These are phyloP conservation scores for Xerus rutilus DNA, from an alignment of 2,797 vertebrate species.

Conservation along the genomic window DNA sequence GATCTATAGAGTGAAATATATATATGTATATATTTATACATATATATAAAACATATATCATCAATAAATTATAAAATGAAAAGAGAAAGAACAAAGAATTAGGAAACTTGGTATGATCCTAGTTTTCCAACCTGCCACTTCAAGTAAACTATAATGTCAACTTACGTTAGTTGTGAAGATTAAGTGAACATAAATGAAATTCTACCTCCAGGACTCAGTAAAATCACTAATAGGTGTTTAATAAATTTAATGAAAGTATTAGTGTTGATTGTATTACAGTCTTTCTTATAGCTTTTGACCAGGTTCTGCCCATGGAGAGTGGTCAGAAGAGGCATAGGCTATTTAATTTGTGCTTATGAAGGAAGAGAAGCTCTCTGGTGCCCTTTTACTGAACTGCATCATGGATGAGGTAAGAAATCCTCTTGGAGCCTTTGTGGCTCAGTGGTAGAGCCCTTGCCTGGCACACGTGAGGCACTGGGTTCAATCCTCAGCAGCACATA, in stretches of 20 bases:
- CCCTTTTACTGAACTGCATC: no score
- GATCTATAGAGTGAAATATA: no score
- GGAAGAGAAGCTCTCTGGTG: not conserved
- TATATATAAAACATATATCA: not conserved
- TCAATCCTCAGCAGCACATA: no score
- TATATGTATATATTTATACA: no score
- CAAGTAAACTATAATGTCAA: not conserved
- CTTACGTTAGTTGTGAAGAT: not conserved
- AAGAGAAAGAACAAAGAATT: not conserved
- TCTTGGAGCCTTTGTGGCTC: not conserved
- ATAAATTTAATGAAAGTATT: not conserved
- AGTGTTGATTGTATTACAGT: not conserved
- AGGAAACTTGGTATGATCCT: not conserved
- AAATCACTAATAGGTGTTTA: not conserved
- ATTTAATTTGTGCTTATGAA: not conserved
- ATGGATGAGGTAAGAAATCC: not conserved
- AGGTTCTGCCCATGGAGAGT: not conserved
- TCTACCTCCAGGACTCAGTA: not conserved
- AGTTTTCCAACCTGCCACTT: conserved; percentile 20
- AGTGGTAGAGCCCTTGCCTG: no score
- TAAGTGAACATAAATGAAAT: not conserved
- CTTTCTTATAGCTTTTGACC: not conserved
- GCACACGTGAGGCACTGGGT: no score
- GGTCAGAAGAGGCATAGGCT: not conserved
- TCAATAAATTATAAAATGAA: not conserved